Base-by-base conservation (phyloP, 2,888 invertebrate genomes). In the Tinea trinotella region DNA sequence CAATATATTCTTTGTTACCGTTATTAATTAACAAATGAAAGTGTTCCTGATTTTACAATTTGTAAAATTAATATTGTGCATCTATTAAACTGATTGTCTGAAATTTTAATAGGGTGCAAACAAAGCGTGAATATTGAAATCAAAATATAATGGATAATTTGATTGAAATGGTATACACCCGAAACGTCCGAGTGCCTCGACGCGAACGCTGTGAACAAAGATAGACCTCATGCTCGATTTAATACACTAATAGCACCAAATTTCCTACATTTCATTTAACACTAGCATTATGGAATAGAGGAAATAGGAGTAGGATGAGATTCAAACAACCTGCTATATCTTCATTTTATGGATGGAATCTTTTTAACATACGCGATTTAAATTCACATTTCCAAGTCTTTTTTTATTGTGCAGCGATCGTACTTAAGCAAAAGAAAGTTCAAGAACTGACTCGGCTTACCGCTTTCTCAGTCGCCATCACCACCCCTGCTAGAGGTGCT, bases 81-180 rank as follows among this genome's bases (percentile, higher is more conserved):
- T 30, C 3, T 30, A 30, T 30, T 30, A 30, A 30, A 1, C 9
- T 30, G 22, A 22, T 22, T 22, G 3, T 30, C 7, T 30, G 30
- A 30, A 30, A 30, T 30, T 30, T 30, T 30, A 30, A 30, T 30
- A 40, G 40, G 10, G 2, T 4, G 15, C 40, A 40, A 40, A 40
- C 40, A 40, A 40, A 40, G 40, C 40, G 40, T 13, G 40, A 40
- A 40, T 40, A 40, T 40, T 40, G 40, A 15, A 40, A 6, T 13
- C 40, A 7, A 40, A 40, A 40, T 13, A 12, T 15, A 15, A 40
- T 40, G 40, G 15, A 40, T 40, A 40, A 15, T 40, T 40, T 40
- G 15, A 40, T 40, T 40, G 40, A 40, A 96, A 79, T 96, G 96
- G 9, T 95, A 95, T 40, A 24, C 12, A 46, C n/a, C 24, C 12